These are phyloP conservation scores for Ptychoptera albimana DNA, from an alignment of 2,888 invertebrate species.

Conservation along the genomic window DNA sequence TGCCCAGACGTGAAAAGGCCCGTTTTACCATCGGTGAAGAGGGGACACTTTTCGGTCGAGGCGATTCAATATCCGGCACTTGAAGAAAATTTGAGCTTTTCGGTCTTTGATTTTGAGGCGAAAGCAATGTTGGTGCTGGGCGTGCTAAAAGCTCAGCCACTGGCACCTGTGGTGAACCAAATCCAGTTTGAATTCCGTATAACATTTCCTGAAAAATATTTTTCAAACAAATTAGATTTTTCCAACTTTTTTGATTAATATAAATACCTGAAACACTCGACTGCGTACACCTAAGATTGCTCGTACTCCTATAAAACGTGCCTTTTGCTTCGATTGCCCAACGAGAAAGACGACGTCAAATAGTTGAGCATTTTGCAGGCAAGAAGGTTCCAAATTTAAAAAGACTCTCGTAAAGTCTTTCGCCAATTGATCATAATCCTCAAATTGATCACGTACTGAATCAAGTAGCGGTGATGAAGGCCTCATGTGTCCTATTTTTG, in stretches of 20 bases:
- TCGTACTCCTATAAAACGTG: constrained; percentile 75
- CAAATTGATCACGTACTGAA: constrained; percentile 84
- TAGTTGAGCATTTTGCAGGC: constrained; percentile 60
- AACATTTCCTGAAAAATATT: constrained; percentile 85
- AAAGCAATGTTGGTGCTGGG: constrained; percentile 71
- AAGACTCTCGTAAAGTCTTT: constrained; percentile 85
- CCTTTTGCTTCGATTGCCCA: constrained; percentile 83
- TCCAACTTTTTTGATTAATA: not conserved
- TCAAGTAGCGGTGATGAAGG: constrained; percentile 84
- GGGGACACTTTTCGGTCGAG: constrained; percentile 77
- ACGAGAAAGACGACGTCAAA: constrained; percentile 86
- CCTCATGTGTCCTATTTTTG: constrained; percentile 56
- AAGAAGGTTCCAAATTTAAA: constrained; percentile 66
- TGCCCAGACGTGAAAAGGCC: constrained; percentile 78
- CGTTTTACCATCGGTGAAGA: constrained; percentile 88
- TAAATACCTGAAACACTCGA: constrained; percentile 40
- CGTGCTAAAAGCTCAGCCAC: constrained; percentile 75
- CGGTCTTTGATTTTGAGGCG: constrained; percentile 70
- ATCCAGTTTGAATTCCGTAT: constrained; percentile 85
- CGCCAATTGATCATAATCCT: constrained; percentile 84
- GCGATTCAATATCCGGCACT: constrained; percentile 79
- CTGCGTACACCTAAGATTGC: constrained; percentile 84
- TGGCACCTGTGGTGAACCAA: constrained; percentile 84
- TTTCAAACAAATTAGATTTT: not conserved
- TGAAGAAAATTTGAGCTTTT: constrained; percentile 86